phyloP scores from a whole-genome alignment of 2,113 vertebrate species.

The Jaculus jaculus region DNA sequence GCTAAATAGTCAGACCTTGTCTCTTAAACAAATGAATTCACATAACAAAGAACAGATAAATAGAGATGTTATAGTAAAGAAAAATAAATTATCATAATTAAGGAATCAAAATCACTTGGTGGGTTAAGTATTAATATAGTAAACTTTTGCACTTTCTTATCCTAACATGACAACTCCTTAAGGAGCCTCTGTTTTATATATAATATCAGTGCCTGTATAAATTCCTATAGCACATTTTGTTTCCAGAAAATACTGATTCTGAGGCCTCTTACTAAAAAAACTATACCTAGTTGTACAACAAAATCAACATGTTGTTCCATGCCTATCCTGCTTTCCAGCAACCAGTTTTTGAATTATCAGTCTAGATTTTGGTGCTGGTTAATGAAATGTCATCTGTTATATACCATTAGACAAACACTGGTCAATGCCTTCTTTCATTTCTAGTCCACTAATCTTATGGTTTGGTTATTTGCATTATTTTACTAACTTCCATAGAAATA shows the following conservation, averaged over 20 bases:
- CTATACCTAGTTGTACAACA: not conserved
- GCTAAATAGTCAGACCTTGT: too few relatives aligned
- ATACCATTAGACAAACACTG: not conserved
- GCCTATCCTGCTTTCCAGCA: not conserved
- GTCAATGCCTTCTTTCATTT: not conserved
- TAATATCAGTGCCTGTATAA: not conserved
- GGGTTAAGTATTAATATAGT: not conserved
- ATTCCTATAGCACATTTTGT: not conserved
- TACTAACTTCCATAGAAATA: not conserved
- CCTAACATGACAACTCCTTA: not conserved
- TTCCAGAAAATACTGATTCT: not conserved
- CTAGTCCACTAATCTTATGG: not conserved
- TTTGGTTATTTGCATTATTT: constrained; percentile 7
- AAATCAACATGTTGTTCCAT: not conserved
- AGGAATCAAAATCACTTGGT: not conserved
- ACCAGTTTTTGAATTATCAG: not conserved
- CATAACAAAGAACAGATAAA: not conserved
- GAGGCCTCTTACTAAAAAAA: not conserved
- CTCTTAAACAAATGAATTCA: not conserved
- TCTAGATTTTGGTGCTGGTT: not conserved
- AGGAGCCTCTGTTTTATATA: not conserved
- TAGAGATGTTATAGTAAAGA: not conserved
- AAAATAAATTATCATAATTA: not conserved
- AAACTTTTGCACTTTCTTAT: not conserved
- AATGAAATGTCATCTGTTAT: not conserved